phyloP scores from a whole-genome alignment of 1,140 invertebrate species.

The Tetragnatha versicolor region DNA sequence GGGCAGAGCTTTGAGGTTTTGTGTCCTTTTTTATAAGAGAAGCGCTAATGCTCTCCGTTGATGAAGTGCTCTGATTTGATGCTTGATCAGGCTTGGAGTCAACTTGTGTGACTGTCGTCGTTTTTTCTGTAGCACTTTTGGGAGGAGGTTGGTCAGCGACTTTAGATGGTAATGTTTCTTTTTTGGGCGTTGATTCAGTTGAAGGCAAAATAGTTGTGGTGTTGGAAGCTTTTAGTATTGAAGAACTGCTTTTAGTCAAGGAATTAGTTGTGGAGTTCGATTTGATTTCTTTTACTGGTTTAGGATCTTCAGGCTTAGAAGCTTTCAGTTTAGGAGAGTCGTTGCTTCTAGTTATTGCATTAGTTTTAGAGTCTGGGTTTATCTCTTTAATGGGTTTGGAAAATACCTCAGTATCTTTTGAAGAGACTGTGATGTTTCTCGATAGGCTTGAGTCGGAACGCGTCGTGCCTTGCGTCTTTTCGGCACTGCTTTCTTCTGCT shows the following conservation, averaged over 20 bases:
- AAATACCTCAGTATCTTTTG: neutral
- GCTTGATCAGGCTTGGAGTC: no score
- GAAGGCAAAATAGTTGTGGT: no score
- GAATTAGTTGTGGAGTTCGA: neutral
- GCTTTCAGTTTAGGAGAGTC: neutral
- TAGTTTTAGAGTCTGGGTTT: neutral
- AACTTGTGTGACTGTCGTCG: no score
- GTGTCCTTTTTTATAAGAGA: no score
- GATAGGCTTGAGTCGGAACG: constrained; percentile 23
- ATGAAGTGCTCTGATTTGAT: no score
- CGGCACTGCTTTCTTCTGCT: neutral
- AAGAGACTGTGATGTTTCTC: neutral
- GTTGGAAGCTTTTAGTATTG: no score
- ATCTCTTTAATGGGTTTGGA: neutral
- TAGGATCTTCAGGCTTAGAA: neutral
- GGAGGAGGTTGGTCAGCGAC: no score
- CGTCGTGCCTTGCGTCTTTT: neutral
- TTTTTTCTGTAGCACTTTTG: no score
- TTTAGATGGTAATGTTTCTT: neutral
- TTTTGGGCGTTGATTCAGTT: neutral
- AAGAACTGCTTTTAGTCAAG: no score
- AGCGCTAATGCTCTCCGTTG: no score
- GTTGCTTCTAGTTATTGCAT: neutral
- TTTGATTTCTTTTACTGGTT: neutral
- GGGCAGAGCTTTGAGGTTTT: no score